These are phyloP conservation scores for Macropodus opercularis DNA, from an alignment of 2,797 vertebrate species.

Conservation along the genomic window DNA sequence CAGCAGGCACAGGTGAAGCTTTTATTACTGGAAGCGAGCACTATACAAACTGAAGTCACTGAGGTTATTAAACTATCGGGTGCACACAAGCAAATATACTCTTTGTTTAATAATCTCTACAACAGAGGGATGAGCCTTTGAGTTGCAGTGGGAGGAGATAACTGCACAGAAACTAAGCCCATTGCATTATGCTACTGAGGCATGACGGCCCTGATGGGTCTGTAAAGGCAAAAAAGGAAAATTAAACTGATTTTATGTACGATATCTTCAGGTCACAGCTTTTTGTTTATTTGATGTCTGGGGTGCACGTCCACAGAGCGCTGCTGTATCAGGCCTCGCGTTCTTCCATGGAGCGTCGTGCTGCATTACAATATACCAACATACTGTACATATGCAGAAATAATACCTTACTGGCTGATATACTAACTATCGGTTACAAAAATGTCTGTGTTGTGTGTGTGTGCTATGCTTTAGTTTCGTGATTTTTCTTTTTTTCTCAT, in stretches of 20 bases:
- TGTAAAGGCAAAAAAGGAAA: no score
- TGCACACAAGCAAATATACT: conserved; percentile 35
- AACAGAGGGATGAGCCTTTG: conserved; percentile 32
- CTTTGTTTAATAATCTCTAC: conserved; percentile 40
- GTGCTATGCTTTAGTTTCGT: background rate
- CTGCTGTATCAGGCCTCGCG: background rate
- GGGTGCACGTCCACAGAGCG: no score
- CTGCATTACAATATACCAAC: no score
- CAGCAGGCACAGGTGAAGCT: background rate
- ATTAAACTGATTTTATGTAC: no score
- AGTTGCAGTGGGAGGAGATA: conserved; percentile 8
- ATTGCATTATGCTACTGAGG: background rate
- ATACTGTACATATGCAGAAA: no score
- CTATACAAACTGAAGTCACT: conserved; percentile 5
- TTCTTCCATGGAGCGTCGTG: no score
- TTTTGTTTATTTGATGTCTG: background rate
- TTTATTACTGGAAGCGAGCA: background rate
- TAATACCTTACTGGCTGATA: no score
- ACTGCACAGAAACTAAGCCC: background rate
- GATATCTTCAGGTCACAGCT: background rate
- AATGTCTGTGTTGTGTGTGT: no score
- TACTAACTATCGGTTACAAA: no score
- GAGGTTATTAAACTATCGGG: conserved; percentile 34
- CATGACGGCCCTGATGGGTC: no score
- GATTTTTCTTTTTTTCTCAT: background rate